Percentiles rank a stretch among this genome's conserved stretches.
These are phyloP conservation scores for Pygoscelis adeliae DNA, from an alignment of 2,113 vertebrate genomes.

Conservation along the genomic window DNA sequence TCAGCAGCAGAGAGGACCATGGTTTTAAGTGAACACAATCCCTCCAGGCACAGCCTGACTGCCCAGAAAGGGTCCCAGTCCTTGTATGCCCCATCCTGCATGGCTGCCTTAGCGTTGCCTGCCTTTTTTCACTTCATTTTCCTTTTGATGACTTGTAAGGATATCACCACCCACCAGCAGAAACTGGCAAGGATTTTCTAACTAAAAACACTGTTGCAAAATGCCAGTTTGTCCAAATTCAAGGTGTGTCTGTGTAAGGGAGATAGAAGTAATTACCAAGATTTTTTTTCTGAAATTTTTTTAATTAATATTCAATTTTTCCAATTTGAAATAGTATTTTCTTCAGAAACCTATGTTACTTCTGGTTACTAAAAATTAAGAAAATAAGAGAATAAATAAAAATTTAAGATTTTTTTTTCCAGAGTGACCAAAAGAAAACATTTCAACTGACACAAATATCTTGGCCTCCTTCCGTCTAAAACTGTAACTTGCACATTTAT, in stretches of 20 bases:
- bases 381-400: neutral
- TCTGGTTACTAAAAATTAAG: neutral
- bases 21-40: neutral
- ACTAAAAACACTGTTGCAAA: neutral
- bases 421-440: neutral
- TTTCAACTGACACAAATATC: neutral
- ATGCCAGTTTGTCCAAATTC: neutral
- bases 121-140: neutral
- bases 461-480: neutral
- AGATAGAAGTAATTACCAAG: neutral
- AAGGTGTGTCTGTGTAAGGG: neutral
- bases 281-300: neutral
- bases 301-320: neutral
- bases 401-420: neutral
- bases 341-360: neutral
- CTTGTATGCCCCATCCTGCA: neutral
- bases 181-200: neutral
- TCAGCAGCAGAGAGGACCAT: neutral
- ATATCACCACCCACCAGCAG: neutral
- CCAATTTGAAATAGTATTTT: neutral
- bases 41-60: neutral
- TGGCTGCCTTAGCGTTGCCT: accelerated
- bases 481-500: neutral
- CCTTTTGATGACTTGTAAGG: neutral
- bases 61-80: neutral